These are phyloP conservation scores for Corynorhinus townsendii DNA, from an alignment of 2,113 vertebrate species.

Conservation along the genomic window DNA sequence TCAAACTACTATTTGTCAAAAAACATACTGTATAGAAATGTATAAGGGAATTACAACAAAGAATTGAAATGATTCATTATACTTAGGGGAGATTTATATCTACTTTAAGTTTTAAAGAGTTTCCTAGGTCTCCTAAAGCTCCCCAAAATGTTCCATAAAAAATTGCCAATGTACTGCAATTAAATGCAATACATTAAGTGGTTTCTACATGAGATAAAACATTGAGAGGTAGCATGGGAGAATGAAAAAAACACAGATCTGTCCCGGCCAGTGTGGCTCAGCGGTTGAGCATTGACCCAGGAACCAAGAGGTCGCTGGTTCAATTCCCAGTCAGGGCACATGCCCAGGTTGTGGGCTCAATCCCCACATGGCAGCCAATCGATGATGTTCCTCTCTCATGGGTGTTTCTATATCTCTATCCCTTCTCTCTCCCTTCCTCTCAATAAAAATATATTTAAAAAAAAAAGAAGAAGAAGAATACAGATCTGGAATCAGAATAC, in stretches of 20 bases:
- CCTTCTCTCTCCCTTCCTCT: too few species aligned
- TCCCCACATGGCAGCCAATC: too few species aligned
- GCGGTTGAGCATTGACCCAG: too few species aligned
- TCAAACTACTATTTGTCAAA: not conserved
- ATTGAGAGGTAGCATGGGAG: not conserved
- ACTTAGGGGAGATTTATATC: not conserved
- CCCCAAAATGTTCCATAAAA: not conserved
- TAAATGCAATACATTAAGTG: not conserved
- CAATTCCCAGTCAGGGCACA: too few species aligned
- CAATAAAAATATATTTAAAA: too few species aligned
- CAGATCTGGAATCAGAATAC: not conserved
- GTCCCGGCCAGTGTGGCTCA: too few species aligned
- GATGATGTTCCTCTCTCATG: too few species aligned
- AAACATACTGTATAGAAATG: not conserved
- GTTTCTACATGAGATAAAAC: not conserved
- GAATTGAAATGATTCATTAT: not conserved
- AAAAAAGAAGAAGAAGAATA: not conserved
- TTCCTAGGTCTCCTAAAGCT: not conserved
- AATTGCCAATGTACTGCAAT: not conserved
- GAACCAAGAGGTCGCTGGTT: too few species aligned
- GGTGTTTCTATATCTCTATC: too few species aligned
- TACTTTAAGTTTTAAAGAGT: not conserved
- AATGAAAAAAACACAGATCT: not conserved
- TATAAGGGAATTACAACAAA: not conserved
- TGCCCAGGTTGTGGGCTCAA: too few species aligned